A percentile compares a stretch with the other conserved stretches of the same genome.
Conservation (phyloP, 2,888 invertebrate species). For the Cheilosia pagana region DNA sequence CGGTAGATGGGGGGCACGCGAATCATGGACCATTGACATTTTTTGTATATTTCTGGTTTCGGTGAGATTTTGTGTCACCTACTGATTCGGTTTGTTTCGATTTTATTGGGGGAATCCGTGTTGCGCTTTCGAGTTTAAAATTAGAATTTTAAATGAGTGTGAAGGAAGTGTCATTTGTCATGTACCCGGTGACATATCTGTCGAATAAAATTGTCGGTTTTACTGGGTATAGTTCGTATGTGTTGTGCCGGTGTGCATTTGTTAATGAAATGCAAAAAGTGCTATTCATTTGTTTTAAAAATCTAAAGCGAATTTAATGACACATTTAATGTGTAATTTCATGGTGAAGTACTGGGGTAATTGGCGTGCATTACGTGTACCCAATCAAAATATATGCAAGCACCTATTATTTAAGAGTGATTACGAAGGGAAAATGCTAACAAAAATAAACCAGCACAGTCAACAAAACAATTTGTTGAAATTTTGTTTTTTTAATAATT, state of each 20-base stretch:
- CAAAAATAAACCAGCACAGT: neutral
- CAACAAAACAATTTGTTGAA: neutral
- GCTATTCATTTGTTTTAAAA: slow-evolving; percentile 1
- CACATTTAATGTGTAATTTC: slow-evolving; percentile 32
- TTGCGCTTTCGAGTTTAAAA: neutral
- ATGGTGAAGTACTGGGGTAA: slow-evolving; percentile 47
- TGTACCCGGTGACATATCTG: neutral
- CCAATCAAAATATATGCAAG: neutral
- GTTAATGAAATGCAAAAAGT: slow-evolving; percentile 11
- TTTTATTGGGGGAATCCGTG: neutral
- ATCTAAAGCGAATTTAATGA: neutral
- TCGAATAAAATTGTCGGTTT: slow-evolving; percentile 11
- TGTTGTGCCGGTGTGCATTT: neutral
- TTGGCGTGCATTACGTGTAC: slow-evolving; percentile 11
- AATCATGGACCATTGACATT: slow-evolving; percentile 4
- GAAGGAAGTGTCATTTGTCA: neutral
- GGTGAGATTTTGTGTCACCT: slow-evolving; percentile 1
- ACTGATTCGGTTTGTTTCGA: neutral
- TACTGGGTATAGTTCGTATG: neutral
- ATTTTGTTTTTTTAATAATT: too few species aligned
- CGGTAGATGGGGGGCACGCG: slow-evolving; percentile 16
- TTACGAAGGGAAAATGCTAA: neutral
- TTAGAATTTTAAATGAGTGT: slow-evolving; percentile 15
- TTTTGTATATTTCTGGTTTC: slow-evolving; percentile 12
- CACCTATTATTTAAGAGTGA: neutral